phyloP scores from a whole-genome alignment of 2,113 vertebrate species.

The Corythaeola cristata region DNA sequence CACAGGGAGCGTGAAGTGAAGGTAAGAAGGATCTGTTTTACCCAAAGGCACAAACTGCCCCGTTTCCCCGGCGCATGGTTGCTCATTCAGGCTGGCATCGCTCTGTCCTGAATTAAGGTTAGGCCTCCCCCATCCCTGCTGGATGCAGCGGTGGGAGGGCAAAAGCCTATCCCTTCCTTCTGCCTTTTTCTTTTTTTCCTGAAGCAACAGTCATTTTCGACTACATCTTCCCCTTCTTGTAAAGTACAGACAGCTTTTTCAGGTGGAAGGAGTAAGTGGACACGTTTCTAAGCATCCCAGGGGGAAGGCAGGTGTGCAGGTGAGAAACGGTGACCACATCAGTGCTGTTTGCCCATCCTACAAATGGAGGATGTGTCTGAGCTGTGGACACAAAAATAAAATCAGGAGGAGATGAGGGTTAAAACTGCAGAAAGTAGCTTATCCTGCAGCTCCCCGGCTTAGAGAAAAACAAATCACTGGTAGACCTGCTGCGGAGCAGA shows the following conservation, averaged over 20 bases:
- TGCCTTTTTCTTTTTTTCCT: neutral
- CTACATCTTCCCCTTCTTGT: neutral
- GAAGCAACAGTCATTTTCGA: neutral
- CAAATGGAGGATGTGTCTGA: neutral
- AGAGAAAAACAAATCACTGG: neutral
- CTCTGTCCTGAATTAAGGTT: neutral
- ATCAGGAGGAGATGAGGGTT: neutral
- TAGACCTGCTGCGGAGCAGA: neutral
- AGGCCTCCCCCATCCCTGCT: neutral
- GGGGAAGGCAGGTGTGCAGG: neutral
- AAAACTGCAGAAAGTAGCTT: neutral
- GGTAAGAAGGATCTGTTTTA: neutral
- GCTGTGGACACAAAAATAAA: neutral
- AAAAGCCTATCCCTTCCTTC: neutral
- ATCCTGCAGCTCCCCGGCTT: neutral
- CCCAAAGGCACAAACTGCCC: neutral
- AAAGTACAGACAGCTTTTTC: neutral
- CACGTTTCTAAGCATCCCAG: neutral
- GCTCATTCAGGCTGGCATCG: fast-evolving
- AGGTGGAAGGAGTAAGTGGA: neutral
- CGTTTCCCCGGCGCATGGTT: neutral
- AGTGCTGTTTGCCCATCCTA: fast-evolving
- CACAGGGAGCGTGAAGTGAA: neutral
- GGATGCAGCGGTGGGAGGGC: neutral
- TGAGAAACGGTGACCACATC: neutral